Conservation (phyloP, 2,113 vertebrate genomes). For the Apaloderma vittatum region DNA sequence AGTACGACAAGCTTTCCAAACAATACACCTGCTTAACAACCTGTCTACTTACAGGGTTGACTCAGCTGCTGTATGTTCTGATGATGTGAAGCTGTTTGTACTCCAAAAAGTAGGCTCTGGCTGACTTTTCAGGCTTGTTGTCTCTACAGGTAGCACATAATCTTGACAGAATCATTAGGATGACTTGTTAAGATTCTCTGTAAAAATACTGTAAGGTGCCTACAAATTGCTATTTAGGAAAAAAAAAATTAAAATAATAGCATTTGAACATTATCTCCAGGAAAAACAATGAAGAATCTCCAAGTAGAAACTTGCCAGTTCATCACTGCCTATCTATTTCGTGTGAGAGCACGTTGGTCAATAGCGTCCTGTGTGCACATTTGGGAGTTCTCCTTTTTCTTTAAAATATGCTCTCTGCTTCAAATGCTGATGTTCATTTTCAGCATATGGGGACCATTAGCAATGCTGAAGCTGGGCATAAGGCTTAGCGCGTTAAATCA, state of each 20-base stretch:
- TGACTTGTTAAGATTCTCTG: background rate
- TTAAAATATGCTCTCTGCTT: constrained; percentile 42
- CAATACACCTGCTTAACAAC: background rate
- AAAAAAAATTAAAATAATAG: background rate
- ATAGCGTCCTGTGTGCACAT: constrained; percentile 37
- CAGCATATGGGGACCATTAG: constrained; percentile 77
- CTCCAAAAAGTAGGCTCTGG: background rate
- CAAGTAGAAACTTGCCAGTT: background rate
- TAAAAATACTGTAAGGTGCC: background rate
- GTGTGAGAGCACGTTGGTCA: background rate
- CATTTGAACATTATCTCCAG: background rate
- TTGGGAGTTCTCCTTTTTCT: constrained; percentile 56
- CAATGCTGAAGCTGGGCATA: constrained; percentile 59
- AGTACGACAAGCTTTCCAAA: background rate
- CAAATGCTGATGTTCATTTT: constrained; percentile 58
- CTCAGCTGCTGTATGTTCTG: background rate
- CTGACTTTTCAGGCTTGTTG: background rate
- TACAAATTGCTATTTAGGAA: background rate
- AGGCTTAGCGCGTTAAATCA: constrained; percentile 74
- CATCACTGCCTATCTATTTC: constrained; percentile 24
- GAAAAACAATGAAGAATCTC: background rate
- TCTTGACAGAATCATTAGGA: background rate
- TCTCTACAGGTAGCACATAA: background rate
- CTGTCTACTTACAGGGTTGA: background rate
- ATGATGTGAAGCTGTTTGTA: background rate